These are phyloP conservation scores for Drosophila varians DNA, from an alignment of 1,140 invertebrate genomes.

Conservation along the genomic window DNA sequence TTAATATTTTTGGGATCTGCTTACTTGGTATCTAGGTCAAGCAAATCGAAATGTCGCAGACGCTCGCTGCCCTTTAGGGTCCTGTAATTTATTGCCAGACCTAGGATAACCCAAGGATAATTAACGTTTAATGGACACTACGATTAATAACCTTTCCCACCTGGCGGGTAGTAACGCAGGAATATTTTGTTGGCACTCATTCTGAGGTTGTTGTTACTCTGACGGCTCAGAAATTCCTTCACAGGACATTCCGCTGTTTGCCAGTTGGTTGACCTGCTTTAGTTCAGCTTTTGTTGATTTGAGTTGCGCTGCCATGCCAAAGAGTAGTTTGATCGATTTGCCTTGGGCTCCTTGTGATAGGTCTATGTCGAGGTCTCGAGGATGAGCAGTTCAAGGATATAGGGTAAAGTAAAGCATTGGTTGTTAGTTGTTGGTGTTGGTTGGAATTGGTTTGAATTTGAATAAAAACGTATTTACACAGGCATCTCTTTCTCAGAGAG, in stretches of 20 bases:
- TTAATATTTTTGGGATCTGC: slow-evolving; percentile 5
- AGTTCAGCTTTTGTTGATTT: slow-evolving; percentile 58
- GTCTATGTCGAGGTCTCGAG: slow-evolving; percentile 57
- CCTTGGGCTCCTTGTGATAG: slow-evolving; percentile 31
- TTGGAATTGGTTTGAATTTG: background rate
- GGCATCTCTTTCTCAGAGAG: background rate
- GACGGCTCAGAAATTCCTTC: slow-evolving; percentile 42
- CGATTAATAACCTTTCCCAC: slow-evolving; percentile 58
- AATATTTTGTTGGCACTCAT: slow-evolving; percentile 88
- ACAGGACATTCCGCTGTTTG: slow-evolving; percentile 3
- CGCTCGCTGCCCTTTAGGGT: slow-evolving; percentile 68
- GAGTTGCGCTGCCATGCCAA: slow-evolving; percentile 27
- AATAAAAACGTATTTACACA: background rate
- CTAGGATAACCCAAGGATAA: slow-evolving; percentile 20
- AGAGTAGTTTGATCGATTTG: slow-evolving; percentile 66
- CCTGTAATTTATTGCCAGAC: slow-evolving; percentile 83
- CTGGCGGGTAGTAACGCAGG: slow-evolving; percentile 88
- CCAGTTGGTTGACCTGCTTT: slow-evolving; percentile 75
- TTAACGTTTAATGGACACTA: background rate
- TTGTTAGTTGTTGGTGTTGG: background rate
- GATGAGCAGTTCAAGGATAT: slow-evolving; percentile 15
- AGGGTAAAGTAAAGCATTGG: slow-evolving; percentile 7
- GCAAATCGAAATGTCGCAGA: slow-evolving; percentile 87
- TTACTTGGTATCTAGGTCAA: slow-evolving; percentile 86
- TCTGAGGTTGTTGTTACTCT: slow-evolving; percentile 28